These are phyloP conservation scores for Muscicapa comitata DNA, from an alignment of 2,797 vertebrate genomes.

Conservation along the genomic window DNA sequence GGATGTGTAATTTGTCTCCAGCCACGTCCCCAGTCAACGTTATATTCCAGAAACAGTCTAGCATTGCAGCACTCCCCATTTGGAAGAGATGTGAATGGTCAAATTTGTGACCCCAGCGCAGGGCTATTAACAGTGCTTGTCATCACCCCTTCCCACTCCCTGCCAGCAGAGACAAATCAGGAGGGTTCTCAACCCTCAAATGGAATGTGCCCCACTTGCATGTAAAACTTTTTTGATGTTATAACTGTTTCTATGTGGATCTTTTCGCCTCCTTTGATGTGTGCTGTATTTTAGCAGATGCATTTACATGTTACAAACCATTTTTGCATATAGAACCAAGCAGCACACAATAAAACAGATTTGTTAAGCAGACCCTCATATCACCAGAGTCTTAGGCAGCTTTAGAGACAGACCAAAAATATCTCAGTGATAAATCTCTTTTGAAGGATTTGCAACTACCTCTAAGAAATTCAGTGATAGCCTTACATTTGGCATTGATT, in stretches of 20 bases:
- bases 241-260: not conserved
- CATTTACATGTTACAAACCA: not conserved
- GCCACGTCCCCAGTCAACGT: no score
- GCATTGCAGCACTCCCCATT: not conserved
- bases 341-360: not conserved
- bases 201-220: not conserved
- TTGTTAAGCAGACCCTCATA: not conserved
- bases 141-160: not conserved
- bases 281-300: not conserved
- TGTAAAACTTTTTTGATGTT: not conserved
- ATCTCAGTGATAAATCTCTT: not conserved
- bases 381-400: not conserved
- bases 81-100: not conserved
- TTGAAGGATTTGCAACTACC: not conserved
- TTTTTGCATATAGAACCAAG: not conserved
- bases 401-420: not conserved
- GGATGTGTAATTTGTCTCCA: no score
- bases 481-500: not conserved
- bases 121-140: not conserved
- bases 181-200: not conserved
- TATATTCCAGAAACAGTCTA: not conserved
- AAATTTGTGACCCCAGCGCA: not conserved
- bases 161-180: not conserved
- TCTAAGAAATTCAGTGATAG: not conserved
- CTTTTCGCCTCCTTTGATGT: not conserved